Conservation (phyloP, 2,888 invertebrate species). For the Ditylenchus weischeri region DNA sequence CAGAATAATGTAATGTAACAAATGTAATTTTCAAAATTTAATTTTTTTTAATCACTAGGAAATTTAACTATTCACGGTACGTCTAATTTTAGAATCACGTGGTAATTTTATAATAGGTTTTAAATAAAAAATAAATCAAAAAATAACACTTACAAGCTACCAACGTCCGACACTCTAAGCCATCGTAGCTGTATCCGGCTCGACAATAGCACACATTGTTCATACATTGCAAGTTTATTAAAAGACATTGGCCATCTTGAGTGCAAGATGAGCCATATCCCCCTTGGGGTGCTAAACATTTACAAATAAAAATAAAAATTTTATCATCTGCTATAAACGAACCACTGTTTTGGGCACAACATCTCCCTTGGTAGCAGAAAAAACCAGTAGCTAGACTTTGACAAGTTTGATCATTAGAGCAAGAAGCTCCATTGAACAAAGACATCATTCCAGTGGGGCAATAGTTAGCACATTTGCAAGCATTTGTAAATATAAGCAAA, state of each 20-base stretch:
- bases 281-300: slow-evolving; percentile 24
- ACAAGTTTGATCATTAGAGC: slow-evolving; percentile 33
- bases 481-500: not conserved
- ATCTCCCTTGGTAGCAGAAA: slow-evolving; percentile 35
- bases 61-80: too few relatives aligned
- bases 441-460: slow-evolving; percentile 38
- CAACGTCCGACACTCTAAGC: slow-evolving; percentile 28
- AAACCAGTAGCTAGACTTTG: slow-evolving; percentile 35
- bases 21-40: too few relatives aligned
- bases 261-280: slow-evolving; percentile 38
- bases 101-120: too few relatives aligned
- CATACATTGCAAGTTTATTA: slow-evolving; percentile 31
- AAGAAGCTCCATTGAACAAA: slow-evolving; percentile 34
- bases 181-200: slow-evolving; percentile 37
- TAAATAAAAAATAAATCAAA: too few relatives aligned
- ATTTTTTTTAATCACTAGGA: too few relatives aligned
- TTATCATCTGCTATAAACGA: too few relatives aligned
- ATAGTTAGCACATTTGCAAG: not conserved
- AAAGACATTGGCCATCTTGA: slow-evolving; percentile 29
- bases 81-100: too few relatives aligned
- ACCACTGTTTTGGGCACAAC: slow-evolving; percentile 33
- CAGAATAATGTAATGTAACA: too few relatives aligned
- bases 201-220: slow-evolving; percentile 37
- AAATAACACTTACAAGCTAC: slow-evolving; percentile 24
- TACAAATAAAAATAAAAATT: slow-evolving; percentile 18